These are phyloP conservation scores for Pelecanoides urinatrix DNA, from an alignment of 2,113 vertebrate species.

Conservation along the genomic window DNA sequence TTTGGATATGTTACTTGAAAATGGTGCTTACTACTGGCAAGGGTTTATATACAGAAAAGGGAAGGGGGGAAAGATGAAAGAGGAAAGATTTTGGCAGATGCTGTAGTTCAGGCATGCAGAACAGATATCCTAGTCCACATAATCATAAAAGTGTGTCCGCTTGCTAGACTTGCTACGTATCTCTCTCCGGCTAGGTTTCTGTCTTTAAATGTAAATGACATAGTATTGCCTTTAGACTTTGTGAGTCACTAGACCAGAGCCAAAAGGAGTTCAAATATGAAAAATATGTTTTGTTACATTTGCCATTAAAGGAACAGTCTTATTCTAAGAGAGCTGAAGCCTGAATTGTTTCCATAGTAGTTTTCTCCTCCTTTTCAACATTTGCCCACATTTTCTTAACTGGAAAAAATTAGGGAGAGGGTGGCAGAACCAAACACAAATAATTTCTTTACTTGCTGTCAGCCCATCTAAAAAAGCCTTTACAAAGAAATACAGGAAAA, in stretches of 20 bases:
- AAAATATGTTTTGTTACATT: not conserved
- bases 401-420: not conserved
- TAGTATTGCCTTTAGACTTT: not conserved
- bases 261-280: constrained; percentile 31
- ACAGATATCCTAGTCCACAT: constrained; percentile 17
- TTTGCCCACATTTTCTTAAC: not conserved
- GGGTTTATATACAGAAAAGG: not conserved
- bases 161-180: not conserved
- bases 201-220: not conserved
- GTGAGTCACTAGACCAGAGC: not conserved
- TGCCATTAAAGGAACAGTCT: not conserved
- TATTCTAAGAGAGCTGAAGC: not conserved
- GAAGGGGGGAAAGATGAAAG: constrained; percentile 17
- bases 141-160: constrained; percentile 30
- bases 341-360: not conserved
- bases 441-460: not conserved
- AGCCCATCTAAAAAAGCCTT: not conserved
- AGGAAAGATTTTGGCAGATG: constrained; percentile 29
- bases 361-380: not conserved
- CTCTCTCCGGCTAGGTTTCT: not conserved
- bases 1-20: not conserved
- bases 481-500: constrained; percentile 14
- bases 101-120: constrained; percentile 45
- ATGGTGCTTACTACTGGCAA: not conserved
- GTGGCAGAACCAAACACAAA: not conserved